Evolutionary conservation across 2,888 invertebrate genomes (phyloP), one percentile per base, ranked within the genome.

Genomic region (Phyto melanocephala): DNA sequence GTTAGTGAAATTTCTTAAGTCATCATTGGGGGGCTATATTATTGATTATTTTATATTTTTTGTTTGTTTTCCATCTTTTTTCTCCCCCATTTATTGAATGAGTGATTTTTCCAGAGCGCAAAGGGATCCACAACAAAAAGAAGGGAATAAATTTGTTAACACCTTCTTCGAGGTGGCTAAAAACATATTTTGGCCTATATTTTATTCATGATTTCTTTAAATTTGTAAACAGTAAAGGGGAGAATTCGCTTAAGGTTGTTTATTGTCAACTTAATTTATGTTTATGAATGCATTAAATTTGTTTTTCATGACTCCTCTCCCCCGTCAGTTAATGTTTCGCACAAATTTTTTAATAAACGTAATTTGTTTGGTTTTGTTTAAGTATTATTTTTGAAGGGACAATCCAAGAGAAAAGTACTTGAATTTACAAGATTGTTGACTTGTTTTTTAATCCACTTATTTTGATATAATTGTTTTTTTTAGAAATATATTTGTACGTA

Each of bases 131-230:
- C 60, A 75, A 10, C 20, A 22, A 33, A 17, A 20, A 13, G 20
- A 17, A 6, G 17, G 35, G 28, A 4, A 28, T 56, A 15, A 35
- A 33, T 45, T 37, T 37, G 8, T 35, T 35, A 37, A 65, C 56
- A 47, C 65, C 35, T 17, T 35, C 17, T 17, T 35, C 1, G 7
- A 13, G 47, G 47, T 52, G 11, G 2, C n/a, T 45, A 13, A 37
- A 52, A 45, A 47, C 22, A 58, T 4, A 67, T 33, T 28, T 24
- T 54, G 35, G 8, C 1, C 45, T 45, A 45, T 56, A 56, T 75
- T 56, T 75, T 74, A 65, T 75, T 22, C 24, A 75, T 24, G 13
- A 56, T 45, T 65, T 42, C n/a, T n/a, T 54, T 33, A 52, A n/a
- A 72, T 22, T 52, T 52, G 17, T 72, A 17, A 54, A 63, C 40